A percentile compares a stretch with the other conserved stretches of the same genome.
These are phyloP conservation scores for Eilema depressum DNA, from an alignment of 2,888 invertebrate species.

Conservation along the genomic window DNA sequence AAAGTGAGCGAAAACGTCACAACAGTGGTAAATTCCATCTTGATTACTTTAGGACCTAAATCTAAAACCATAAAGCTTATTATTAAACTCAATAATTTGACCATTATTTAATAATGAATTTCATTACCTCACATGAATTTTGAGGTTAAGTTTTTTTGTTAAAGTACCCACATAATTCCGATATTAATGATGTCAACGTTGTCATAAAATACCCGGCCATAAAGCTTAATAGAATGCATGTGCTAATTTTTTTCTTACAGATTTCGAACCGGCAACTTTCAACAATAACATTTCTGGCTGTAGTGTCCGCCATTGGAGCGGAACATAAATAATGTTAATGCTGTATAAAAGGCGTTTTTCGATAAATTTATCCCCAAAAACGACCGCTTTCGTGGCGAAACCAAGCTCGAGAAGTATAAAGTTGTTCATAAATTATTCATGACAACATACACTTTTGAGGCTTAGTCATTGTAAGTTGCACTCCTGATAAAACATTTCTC, in stretches of 20 bases:
- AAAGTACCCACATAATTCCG: neutral
- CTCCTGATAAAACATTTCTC: conserved; percentile 59
- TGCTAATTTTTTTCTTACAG: conserved; percentile 40
- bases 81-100: neutral
- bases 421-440: conserved; percentile 84
- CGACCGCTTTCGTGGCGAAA: conserved; percentile 72
- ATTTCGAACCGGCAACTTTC: conserved; percentile 45
- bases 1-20: neutral
- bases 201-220: conserved; percentile 31
- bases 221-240: conserved; percentile 42
- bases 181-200: conserved; percentile 19
- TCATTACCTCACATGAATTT: neutral
- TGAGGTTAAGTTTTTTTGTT: neutral
- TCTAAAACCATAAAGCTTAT: neutral
- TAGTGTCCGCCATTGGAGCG: conserved; percentile 49
- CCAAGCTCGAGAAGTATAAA: conserved; percentile 75
- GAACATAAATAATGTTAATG: conserved; percentile 83
- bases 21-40: neutral
- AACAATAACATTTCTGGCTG: conserved; percentile 52
- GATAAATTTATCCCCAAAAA: conserved; percentile 81
- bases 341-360: conserved; percentile 80
- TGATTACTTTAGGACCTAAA: neutral
- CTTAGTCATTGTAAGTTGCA: conserved; percentile 66
- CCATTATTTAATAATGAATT: neutral
- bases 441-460: conserved; percentile 57